These are phyloP conservation scores for Andricus curvator DNA, from an alignment of 2,888 invertebrate genomes.

Conservation along the genomic window DNA sequence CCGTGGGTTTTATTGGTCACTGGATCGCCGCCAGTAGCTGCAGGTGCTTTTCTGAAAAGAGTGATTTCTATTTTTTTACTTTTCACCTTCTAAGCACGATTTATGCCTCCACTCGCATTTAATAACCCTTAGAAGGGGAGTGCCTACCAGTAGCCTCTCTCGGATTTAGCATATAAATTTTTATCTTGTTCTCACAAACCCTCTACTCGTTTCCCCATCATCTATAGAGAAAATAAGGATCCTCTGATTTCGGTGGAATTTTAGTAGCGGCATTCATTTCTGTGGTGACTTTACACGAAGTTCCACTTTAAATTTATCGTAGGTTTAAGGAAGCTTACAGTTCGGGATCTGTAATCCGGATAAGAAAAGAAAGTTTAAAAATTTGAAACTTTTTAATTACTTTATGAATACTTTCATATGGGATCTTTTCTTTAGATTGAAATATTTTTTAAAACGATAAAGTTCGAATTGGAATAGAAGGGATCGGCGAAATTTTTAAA, in stretches of 20 bases:
- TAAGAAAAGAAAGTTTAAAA: neutral
- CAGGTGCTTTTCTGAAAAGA: constrained; percentile 11
- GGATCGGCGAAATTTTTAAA: too few species aligned
- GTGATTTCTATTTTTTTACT: constrained; percentile 11
- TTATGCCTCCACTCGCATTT: constrained; percentile 46
- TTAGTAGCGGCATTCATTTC: neutral
- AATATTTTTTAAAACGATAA: too few species aligned
- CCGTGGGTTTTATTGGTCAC: constrained; percentile 31
- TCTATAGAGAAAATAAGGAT: constrained; percentile 12
- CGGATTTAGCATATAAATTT: constrained; percentile 5
- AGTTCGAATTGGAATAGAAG: too few species aligned
- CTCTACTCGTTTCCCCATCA: neutral
- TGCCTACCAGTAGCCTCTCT: constrained; percentile 54
- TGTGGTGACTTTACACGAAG: neutral
- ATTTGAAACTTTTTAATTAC: neutral
- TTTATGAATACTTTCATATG: too few species aligned
- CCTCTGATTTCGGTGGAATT: constrained; percentile 18
- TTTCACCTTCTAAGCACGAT: constrained; percentile 30
- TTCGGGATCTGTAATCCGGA: neutral
- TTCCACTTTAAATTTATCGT: constrained; percentile 22
- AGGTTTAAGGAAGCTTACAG: neutral
- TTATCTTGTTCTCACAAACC: neutral
- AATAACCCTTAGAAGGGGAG: constrained; percentile 53
- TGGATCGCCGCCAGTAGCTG: constrained; percentile 6
- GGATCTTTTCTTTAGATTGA: too few species aligned